Percentiles rank a stretch among this genome's conserved stretches.
Conservation (phyloP, 2,888 invertebrate species). For the Microctonus aethiopoides region DNA sequence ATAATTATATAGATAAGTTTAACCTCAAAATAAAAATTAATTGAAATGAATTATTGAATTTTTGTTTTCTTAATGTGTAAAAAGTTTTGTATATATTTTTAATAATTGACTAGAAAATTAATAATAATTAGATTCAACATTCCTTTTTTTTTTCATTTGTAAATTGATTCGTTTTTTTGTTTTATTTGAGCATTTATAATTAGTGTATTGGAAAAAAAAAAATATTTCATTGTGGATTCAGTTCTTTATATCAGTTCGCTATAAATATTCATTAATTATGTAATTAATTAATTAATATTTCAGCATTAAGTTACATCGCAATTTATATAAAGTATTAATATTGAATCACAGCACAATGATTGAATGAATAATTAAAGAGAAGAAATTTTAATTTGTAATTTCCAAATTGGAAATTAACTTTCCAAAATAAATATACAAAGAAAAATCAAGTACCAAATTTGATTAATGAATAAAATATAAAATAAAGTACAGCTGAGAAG, state of each 20-base stretch:
- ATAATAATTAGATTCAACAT: background rate
- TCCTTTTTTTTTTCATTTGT: background rate
- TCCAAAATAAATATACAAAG: too few relatives aligned
- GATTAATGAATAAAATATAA: background rate
- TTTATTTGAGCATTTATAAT: background rate
- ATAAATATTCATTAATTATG: background rate
- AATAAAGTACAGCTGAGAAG: background rate
- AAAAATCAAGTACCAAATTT: too few relatives aligned
- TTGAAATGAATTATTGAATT: background rate
- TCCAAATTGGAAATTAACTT: too few relatives aligned
- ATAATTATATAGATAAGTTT: background rate
- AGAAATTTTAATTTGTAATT: too few relatives aligned
- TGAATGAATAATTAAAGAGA: background rate
- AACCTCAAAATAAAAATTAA: background rate
- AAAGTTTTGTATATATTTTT: background rate
- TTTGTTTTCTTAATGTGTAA: background rate
- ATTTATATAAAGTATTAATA: too few relatives aligned
- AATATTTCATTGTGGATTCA: too few relatives aligned
- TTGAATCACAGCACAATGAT: slow-evolving; percentile 2
- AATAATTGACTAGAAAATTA: background rate
- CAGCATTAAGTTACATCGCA: too few relatives aligned
- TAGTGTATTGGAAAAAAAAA: background rate
- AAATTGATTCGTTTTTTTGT: background rate
- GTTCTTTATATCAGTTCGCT: too few relatives aligned
- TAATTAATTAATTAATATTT: background rate